Evolutionary conservation across 2,888 invertebrate species (phyloP).

Genomic region (Eilema caniola): DNA sequence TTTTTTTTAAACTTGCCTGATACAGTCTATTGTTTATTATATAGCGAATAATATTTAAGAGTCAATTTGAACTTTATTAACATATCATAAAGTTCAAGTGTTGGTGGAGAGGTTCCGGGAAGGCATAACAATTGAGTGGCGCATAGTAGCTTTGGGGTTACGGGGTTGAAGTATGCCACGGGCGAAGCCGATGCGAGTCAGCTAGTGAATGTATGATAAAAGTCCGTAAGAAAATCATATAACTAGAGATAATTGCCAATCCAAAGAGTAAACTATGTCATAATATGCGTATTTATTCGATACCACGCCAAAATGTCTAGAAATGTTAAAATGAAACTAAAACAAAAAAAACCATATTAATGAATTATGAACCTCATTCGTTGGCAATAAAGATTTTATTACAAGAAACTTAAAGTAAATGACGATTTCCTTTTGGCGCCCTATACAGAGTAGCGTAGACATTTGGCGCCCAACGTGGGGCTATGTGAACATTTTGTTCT

Average conservation of each 20-base stretch:
- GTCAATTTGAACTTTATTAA: no score
- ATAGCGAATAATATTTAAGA: no score
- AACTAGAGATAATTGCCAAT: conserved; percentile 42
- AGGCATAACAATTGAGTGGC: no score
- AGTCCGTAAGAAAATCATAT: no score
- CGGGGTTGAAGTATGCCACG: no score
- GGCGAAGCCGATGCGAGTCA: no score
- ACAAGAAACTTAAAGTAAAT: conserved; percentile 21
- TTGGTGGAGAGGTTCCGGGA: no score
- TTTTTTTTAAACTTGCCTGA: no score
- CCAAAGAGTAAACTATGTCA: conserved; percentile 22
- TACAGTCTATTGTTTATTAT: no score
- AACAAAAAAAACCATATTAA: conserved; percentile 9
- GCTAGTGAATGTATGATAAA: no score
- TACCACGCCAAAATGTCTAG: conserved; percentile 50
- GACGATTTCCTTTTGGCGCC: conserved; percentile 35
- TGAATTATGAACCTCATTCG: conserved; percentile 27
- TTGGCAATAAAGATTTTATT: conserved; percentile 29
- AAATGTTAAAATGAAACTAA: conserved; percentile 12
- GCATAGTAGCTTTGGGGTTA: no score
- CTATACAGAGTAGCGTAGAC: conserved; percentile 5
- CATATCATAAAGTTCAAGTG: no score
- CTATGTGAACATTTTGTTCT: neutral
- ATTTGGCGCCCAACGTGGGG: conserved; percentile 15
- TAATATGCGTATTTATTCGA: conserved; percentile 28